Evolutionary conservation across 2,888 invertebrate genomes (phyloP), one percentile per base, ranked within the genome.

Genomic region (Entomobrya multifasciata): DNA sequence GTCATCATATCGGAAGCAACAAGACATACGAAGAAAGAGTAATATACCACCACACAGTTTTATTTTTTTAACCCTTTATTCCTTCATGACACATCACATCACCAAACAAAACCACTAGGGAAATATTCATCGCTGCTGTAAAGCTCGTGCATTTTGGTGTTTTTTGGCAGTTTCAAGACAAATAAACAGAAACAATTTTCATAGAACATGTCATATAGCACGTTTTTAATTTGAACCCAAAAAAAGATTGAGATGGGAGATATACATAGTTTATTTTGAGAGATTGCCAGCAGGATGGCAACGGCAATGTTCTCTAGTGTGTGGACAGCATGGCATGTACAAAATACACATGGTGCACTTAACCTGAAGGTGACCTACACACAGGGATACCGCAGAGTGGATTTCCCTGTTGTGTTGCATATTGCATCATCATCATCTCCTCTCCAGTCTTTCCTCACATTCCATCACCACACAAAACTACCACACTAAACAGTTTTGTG

Each of bases 351-450:
- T 67, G n/a, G 65, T 65, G 44, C 77, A 84, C 76, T 84, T 84
- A 84, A 84, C 83, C 83, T 72, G 10, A 27, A 55, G 30, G 20
- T 84, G 83, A 84, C 83, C 83, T 77, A 49, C 11, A n/a, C n/a
- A 52, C 65, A 84, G 44, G 49, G 27, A 72, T 44, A 20, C 49
- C 57, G 62, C 62, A 74, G 74, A 47, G 72, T n/a, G 57, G 55
- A 55, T 55, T 60, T 57, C 72, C n/a, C 10, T 70, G n/a, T n/a
- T n/a, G 6, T 20, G n/a, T 77, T 76, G 57, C 76, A 77, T 77
- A 77, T 77, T 77, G 77, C 78, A 78, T 78, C 60, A 72, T 49
- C n/a, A n/a, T n/a, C 72, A 70, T 47, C 65, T 65, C 65, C 15
- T 36, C 52, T 15, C n/a, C 44, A 57, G 22, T 44, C 62, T 47